Evolutionary conservation across 2,888 invertebrate genomes (phyloP).

Genomic region (Liopterus haemorrhoidalis): DNA sequence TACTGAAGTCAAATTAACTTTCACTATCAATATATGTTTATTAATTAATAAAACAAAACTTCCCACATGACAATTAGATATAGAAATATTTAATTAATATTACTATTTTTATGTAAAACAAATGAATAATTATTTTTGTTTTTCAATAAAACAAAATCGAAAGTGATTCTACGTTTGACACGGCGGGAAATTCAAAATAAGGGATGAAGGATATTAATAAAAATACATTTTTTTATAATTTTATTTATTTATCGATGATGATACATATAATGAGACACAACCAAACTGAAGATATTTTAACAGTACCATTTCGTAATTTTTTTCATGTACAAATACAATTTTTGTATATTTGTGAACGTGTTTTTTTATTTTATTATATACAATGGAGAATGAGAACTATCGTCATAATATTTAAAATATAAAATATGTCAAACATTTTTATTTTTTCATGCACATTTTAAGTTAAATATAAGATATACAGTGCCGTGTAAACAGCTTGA

Average conservation of each 20-base stretch:
- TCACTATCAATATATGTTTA: too few relatives aligned
- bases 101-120: too few relatives aligned
- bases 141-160: too few relatives aligned
- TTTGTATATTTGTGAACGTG: conserved; percentile 18
- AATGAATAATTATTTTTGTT: too few relatives aligned
- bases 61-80: too few relatives aligned
- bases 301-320: conserved; percentile 17
- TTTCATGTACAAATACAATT: conserved; percentile 11
- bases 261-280: conserved; percentile 21
- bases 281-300: conserved; percentile 20
- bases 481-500: too few relatives aligned
- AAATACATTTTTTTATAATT: conserved; percentile 15
- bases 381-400: conserved; percentile 20
- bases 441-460: conserved; percentile 20
- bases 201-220: conserved; percentile 6
- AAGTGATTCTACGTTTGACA: too few relatives aligned
- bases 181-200: conserved; percentile 12
- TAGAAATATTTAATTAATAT: too few relatives aligned
- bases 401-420: conserved; percentile 21
- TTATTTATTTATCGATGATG: conserved; percentile 20
- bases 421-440: conserved; percentile 21
- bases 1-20: conserved; percentile 15
- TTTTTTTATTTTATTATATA: conserved; percentile 22
- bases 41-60: too few relatives aligned
- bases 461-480: conserved; percentile 18